Evolutionary conservation across 2,888 invertebrate genomes (phyloP), one percentile per base, ranked within the genome.

Genomic region (Dusona sp.): DNA sequence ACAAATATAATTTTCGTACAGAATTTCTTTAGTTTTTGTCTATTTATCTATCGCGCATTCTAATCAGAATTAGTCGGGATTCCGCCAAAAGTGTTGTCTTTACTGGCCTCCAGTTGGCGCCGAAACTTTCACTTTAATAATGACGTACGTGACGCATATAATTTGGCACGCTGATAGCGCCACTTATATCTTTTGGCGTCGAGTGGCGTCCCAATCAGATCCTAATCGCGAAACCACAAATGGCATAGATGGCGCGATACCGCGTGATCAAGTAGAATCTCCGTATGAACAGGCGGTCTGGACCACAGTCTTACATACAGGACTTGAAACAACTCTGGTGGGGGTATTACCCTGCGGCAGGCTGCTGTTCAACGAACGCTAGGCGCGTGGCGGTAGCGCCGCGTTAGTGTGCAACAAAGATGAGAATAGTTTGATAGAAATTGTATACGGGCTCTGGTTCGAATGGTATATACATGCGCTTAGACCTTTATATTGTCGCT

Each of bases 151-250:
- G 57, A 57, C 57, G 57, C 25, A 25, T 25, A n/a, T 11, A 25
- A 57, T 57, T 57, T 57, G 57, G 25, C 25, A 57, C 11, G 25
- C 57, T 57, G 25, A 57, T 57, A 57, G 13, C 57, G 57, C 57
- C 25, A 57, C 57, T 57, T 13, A 13, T 13, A 57, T 57, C 25
- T 25, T 25, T 57, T 25, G 13, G 57, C 25, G 25, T 57, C 13
- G 25, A 29, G 25, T 13, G 25, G 25, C 57, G 57, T 57, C 25
- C 57, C 25, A 25, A 57, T 57, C 57, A 13, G 57, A 57, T 57
- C 25, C 57, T 57, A 57, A 57, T 57, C 57, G 57, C 25, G 25
- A 57, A 54, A 54, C 22, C 54, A 54, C 22, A 11, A 54, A 54
- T 25, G 54, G 54, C 54, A 54, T 57, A 57, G 25, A 57, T 25